Conservation (phyloP, 2,888 invertebrate species). For the Patella pellucida region DNA sequence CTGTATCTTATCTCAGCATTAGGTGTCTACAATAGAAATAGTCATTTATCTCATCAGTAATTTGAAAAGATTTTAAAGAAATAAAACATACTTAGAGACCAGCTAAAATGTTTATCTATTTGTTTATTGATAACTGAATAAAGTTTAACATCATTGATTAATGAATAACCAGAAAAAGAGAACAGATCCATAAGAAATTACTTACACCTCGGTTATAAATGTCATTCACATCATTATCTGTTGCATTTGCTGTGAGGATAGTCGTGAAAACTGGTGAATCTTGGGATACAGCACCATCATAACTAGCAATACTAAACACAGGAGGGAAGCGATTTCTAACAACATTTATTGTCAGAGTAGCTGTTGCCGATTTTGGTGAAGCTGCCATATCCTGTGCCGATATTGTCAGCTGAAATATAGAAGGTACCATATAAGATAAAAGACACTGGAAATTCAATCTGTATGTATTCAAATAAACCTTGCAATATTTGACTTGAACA, state of each 20-base stretch:
- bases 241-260: slow-evolving; percentile 31
- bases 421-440: neutral
- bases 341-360: slow-evolving; percentile 36
- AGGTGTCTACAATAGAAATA: slow-evolving; percentile 46
- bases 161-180: too few species aligned
- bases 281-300: slow-evolving; percentile 27
- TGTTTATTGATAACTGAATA: too few species aligned
- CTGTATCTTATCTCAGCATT: slow-evolving; percentile 54
- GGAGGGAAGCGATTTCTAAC: slow-evolving; percentile 43
- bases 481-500: too few species aligned
- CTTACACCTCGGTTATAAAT: slow-evolving; percentile 34
- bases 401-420: slow-evolving; percentile 34
- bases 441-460: too few species aligned
- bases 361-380: slow-evolving; percentile 36
- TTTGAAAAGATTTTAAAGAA: too few species aligned
- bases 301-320: slow-evolving; percentile 25
- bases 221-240: slow-evolving; percentile 36
- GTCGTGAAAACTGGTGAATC: slow-evolving; percentile 19
- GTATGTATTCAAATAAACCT: too few species aligned
- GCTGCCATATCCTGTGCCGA: slow-evolving; percentile 40
- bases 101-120: too few species aligned
- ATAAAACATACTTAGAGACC: too few species aligned
- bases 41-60: too few species aligned
- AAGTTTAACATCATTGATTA: too few species aligned
- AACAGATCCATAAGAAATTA: neutral